Percentiles rank a stretch among this genome's conserved stretches.
Conservation (phyloP, 1,140 invertebrate species). For the Nomia melanderi region DNA sequence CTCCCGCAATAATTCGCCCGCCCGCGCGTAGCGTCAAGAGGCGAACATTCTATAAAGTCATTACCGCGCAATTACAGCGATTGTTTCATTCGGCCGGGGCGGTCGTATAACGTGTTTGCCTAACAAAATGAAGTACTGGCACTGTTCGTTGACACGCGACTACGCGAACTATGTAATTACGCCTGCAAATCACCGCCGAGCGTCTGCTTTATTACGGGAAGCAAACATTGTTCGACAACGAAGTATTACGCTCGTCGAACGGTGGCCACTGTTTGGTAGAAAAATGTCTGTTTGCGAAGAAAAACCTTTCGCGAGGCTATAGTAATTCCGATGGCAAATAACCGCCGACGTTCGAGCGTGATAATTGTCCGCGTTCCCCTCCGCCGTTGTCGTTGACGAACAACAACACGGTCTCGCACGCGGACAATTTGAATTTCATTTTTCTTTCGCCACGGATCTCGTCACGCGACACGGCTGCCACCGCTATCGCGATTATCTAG, state of each 20-base stretch:
- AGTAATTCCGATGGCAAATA: background rate
- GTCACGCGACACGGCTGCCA: slow-evolving; percentile 16
- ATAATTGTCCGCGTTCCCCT: background rate
- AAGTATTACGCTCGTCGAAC: no score
- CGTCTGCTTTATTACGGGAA: background rate
- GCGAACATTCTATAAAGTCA: background rate
- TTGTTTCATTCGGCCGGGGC: background rate
- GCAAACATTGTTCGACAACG: background rate
- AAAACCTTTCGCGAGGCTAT: background rate
- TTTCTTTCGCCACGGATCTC: background rate
- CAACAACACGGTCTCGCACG: background rate
- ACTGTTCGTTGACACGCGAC: background rate
- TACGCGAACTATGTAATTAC: background rate
- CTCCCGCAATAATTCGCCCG: no score
- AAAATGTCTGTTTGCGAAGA: background rate
- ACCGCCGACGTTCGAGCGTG: no score
- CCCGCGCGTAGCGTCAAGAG: background rate
- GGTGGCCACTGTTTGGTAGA: no score
- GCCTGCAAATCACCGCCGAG: background rate
- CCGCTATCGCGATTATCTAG: slow-evolving; percentile 13
- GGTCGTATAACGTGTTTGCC: background rate
- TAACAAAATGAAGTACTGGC: background rate
- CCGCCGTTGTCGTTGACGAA: background rate
- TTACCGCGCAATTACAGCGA: background rate
- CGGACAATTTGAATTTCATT: background rate